phyloP scores from a whole-genome alignment of 2,113 vertebrate genomes.

The Corvus moneduloides region DNA sequence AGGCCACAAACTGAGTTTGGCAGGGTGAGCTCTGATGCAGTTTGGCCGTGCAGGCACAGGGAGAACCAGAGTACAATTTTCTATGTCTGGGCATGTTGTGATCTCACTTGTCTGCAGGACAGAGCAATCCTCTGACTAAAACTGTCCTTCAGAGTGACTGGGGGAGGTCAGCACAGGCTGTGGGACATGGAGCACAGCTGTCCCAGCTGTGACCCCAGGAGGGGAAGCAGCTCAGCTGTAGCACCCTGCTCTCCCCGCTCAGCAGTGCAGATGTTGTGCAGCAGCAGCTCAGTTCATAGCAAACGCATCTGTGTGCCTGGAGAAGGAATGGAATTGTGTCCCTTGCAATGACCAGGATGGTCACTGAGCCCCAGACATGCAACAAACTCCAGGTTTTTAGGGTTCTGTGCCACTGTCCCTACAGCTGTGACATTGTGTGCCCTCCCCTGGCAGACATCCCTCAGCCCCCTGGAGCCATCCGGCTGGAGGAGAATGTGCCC shows the following conservation, averaged over 20 bases:
- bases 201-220: background rate
- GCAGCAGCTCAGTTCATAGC: background rate
- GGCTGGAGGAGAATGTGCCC: conserved; percentile 83
- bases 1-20: background rate
- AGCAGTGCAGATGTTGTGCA: background rate
- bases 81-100: background rate
- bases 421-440: background rate
- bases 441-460: conserved; percentile 77
- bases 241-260: background rate
- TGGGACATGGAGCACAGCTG: background rate
- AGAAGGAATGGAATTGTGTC: background rate
- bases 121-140: background rate
- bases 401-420: background rate
- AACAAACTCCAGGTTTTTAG: background rate
- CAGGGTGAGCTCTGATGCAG: background rate
- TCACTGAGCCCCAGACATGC: background rate
- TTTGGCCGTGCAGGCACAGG: background rate
- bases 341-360: background rate
- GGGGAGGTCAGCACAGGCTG: background rate
- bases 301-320: background rate
- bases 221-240: background rate
- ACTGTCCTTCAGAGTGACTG: background rate
- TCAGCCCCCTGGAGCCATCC: conserved; percentile 80
- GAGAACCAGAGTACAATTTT: background rate
- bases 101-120: background rate